Evolutionary conservation across 1,140 invertebrate genomes (phyloP), one percentile per base, ranked within the genome.

Genomic region (honey bee (Apis mellifera)): DNA sequence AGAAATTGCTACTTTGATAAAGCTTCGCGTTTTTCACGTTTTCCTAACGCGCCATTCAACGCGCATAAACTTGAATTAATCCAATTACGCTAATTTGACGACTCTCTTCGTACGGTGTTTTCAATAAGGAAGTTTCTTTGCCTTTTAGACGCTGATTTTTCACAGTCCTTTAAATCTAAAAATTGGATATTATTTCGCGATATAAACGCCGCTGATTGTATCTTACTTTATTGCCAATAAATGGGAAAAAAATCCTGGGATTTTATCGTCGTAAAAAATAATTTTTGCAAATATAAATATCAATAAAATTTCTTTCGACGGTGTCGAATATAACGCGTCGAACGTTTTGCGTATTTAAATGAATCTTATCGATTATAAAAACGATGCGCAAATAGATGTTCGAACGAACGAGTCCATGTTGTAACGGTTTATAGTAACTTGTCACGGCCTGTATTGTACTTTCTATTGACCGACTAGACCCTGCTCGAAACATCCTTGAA

Each of bases 41-140:
- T 80, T 23, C 60, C 60, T 72, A 72, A 62, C 60, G 26, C 32
- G 26, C 19, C 64, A 59, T 68, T 82, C 55, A 68, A 68, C 19
- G 62, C 19, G 62, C 69, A 55, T 50, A 52, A 68, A 68, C 19
- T 23, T 42, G 42, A 73, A 57, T 54, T 59, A 66, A 82, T 76
- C 72, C 79, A 82, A 82, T 82, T 82, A 82, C 72, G 54, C 54
- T 82, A 82, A 82, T 82, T 82, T 59, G 64, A 48, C 71, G 32
- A 68, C 42, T 76, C 72, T 32, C 72, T 52, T 66, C 64, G 3
- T 32, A 17, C 60, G 21, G 52, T 50, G 52, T 62, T n/a, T 73
- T 64, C 69, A 64, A 73, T 54, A 23, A 52, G 11, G 52, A 55
- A 21, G 11, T 59, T 52, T 23, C 59, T 42, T 42, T 23, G 21